Evolutionary conservation across 2,888 invertebrate genomes (phyloP).

Genomic region (Heteromyza rotundicornis): DNA sequence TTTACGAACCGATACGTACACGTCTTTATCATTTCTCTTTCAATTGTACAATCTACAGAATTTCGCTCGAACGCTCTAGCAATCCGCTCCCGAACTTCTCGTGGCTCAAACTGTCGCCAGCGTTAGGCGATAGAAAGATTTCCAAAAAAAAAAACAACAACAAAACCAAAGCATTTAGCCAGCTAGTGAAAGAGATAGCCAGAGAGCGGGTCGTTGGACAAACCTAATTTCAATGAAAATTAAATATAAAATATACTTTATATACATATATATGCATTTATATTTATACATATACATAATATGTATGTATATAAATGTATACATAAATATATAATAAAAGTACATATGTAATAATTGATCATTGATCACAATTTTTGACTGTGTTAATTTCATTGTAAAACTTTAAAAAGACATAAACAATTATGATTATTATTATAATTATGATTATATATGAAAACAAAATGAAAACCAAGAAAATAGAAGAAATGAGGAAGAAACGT

Average conservation of each 20-base stretch:
- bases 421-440: conserved; percentile 33
- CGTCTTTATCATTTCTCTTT: background rate
- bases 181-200: background rate
- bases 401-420: conserved; percentile 35
- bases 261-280: background rate
- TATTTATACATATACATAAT: background rate
- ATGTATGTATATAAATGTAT: background rate
- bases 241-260: background rate
- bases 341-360: conserved; percentile 24
- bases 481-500: conserved; percentile 28
- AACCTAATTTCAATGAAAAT: background rate
- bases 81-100: no score
- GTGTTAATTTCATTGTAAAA: conserved; percentile 61
- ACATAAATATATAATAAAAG: background rate
- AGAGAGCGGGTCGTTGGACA: background rate
- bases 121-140: no score
- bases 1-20: background rate
- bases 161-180: background rate
- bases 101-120: no score
- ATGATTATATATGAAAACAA: conserved; percentile 47
- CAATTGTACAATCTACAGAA: background rate
- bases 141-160: background rate
- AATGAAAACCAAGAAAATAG: conserved; percentile 36
- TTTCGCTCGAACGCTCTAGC: background rate
- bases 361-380: conserved; percentile 62